phyloP scores from a whole-genome alignment of 2,113 vertebrate species.

The Trichechus manatus region DNA sequence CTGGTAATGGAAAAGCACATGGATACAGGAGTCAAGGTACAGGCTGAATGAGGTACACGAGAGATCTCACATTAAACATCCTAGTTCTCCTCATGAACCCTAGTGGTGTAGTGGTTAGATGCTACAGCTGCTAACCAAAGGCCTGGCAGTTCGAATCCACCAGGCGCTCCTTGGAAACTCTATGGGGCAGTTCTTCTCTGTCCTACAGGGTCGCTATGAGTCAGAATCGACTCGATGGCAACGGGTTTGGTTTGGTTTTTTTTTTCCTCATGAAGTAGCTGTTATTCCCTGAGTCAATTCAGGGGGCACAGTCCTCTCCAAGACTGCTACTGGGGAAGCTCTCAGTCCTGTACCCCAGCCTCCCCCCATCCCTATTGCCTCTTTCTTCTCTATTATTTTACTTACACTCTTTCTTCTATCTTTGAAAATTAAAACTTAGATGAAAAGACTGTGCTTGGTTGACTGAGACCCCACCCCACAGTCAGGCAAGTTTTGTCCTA shows the following conservation, averaged over 20 bases:
- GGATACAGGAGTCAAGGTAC: background rate
- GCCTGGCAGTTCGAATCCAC: too few species aligned
- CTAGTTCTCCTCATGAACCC: background rate
- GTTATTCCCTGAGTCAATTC: background rate
- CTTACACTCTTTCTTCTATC: conserved; percentile 40
- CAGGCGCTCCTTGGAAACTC: too few species aligned
- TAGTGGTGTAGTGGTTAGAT: too few species aligned
- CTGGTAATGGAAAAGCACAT: background rate
- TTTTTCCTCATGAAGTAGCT: background rate
- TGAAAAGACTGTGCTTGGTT: background rate
- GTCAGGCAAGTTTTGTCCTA: conserved; percentile 20
- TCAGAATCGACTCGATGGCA: too few species aligned
- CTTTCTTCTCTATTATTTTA: conserved; percentile 53
- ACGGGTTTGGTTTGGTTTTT: too few species aligned
- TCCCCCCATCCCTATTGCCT: background rate
- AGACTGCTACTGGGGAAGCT: background rate
- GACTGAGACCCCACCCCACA: background rate
- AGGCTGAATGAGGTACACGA: background rate
- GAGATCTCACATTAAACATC: background rate
- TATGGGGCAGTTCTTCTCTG: too few species aligned
- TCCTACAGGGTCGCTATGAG: too few species aligned
- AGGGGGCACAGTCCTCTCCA: background rate
- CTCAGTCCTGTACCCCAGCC: background rate
- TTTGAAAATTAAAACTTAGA: background rate
- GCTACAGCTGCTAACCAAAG: too few species aligned